phyloP scores from a whole-genome alignment of 2,888 invertebrate genomes.

The Eristalis intricaria region DNA sequence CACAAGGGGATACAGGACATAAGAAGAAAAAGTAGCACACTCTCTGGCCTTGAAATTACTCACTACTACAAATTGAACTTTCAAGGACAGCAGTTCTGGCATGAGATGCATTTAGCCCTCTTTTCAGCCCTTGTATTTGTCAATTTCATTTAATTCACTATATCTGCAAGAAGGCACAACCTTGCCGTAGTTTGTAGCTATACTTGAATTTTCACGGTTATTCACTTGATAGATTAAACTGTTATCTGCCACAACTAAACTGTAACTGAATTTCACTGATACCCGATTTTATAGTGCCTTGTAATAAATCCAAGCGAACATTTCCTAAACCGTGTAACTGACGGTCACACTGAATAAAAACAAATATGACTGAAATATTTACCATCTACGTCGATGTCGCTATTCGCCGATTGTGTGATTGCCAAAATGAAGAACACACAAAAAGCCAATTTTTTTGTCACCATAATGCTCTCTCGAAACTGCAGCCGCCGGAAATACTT shows the following conservation, averaged over 20 bases:
- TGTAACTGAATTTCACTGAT: background rate
- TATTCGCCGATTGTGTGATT: constrained; percentile 26
- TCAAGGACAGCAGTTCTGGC: too few species aligned
- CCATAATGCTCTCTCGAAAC: constrained; percentile 19
- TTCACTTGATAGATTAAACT: constrained; percentile 13
- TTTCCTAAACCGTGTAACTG: background rate
- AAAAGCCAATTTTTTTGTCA: constrained; percentile 16
- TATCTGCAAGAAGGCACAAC: too few species aligned
- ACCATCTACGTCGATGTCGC: constrained; percentile 46
- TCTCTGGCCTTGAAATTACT: too few species aligned
- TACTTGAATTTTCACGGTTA: constrained; percentile 13
- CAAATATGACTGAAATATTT: constrained; percentile 30
- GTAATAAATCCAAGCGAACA: constrained; percentile 6
- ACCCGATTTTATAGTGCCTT: constrained; percentile 1
- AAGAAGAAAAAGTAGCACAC: too few species aligned
- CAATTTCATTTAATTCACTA: too few species aligned
- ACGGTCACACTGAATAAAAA: constrained; percentile 22
- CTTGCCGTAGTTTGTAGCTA: background rate
- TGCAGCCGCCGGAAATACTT: background rate
- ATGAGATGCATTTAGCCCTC: too few species aligned
- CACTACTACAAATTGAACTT: too few species aligned
- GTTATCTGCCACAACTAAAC: constrained; percentile 11
- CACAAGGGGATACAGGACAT: too few species aligned
- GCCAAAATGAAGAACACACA: constrained; percentile 39
- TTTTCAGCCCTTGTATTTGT: too few species aligned